phyloP scores from a whole-genome alignment of 1,140 invertebrate genomes.

The Tetranychus cinnabarinus region DNA sequence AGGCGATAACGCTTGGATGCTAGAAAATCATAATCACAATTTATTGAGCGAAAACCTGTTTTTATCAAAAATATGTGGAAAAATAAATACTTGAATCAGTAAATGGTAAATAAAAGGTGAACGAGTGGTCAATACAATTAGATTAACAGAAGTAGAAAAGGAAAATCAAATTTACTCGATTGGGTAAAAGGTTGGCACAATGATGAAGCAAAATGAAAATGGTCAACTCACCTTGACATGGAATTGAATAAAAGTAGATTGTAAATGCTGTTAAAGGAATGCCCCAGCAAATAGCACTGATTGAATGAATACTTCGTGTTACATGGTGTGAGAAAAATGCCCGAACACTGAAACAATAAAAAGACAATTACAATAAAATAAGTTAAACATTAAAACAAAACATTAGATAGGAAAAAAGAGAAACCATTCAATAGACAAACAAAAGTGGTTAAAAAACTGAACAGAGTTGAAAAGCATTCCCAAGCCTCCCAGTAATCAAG shows the following conservation, averaged over 20 bases:
- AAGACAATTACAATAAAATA: background rate
- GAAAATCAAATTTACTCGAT: background rate
- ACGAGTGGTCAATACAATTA: background rate
- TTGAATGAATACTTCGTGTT: conserved; percentile 7
- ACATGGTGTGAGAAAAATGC: conserved; percentile 7
- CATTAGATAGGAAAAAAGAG: background rate
- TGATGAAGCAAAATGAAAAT: background rate
- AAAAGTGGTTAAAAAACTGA: background rate
- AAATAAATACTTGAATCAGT: background rate
- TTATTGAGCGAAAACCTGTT: conserved; percentile 5
- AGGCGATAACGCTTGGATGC: conserved; percentile 3
- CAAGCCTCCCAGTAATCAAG: too few relatives aligned
- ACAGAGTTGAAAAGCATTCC: background rate
- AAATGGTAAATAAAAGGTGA: background rate
- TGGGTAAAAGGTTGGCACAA: background rate
- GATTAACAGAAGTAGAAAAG: background rate
- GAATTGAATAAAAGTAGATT: conserved; percentile 6
- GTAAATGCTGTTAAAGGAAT: conserved; percentile 3
- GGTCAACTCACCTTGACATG: conserved; percentile 8
- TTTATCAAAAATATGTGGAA: background rate
- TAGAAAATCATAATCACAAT: conserved; percentile 5
- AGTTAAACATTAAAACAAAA: background rate
- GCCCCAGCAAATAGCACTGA: conserved; percentile 7
- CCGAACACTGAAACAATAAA: background rate
- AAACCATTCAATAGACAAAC: background rate